A percentile compares a stretch with the other conserved stretches of the same genome.
Conservation (phyloP, 2,113 vertebrate species). For the Scomber japonicus region DNA sequence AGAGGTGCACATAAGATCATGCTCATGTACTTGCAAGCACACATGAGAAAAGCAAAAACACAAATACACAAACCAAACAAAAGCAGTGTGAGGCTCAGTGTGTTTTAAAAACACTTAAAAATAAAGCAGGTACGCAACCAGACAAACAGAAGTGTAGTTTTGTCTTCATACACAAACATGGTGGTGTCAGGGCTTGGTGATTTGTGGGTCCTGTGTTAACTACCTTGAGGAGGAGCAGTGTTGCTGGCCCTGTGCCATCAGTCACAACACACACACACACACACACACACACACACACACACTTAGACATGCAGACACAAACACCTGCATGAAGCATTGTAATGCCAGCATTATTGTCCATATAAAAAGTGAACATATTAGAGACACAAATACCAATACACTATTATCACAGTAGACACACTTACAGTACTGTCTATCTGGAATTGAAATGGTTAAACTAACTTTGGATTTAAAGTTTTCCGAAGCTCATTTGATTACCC, state of each 20-base stretch:
- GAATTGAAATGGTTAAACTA: not conserved
- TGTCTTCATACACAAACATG: slow-evolving; percentile 35
- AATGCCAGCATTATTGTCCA: slow-evolving; percentile 24
- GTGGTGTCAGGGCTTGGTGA: slow-evolving; percentile 48
- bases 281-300: slow-evolving; percentile 19
- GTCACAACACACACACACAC: slow-evolving; percentile 47
- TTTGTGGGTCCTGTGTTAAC: slow-evolving; percentile 67
- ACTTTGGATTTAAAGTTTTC: slow-evolving; percentile 7
- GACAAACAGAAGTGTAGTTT: slow-evolving; percentile 17
- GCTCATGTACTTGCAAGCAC: not conserved
- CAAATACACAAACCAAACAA: not conserved
- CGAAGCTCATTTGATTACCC: slow-evolving; percentile 16
- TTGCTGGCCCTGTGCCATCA: slow-evolving; percentile 75
- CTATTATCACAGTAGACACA: slow-evolving; percentile 9
- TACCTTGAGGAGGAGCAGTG: slow-evolving; percentile 61
- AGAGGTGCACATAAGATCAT: not conserved
- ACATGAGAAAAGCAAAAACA: not conserved
- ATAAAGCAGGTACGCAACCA: slow-evolving; percentile 16
- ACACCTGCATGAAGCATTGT: slow-evolving; percentile 33
- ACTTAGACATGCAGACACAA: slow-evolving; percentile 13
- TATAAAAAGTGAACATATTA: slow-evolving; percentile 3
- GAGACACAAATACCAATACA: slow-evolving; percentile 18
- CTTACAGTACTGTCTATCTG: not conserved
- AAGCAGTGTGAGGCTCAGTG: slow-evolving; percentile 4
- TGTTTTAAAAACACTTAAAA: slow-evolving; percentile 27